A percentile compares a stretch with the other conserved stretches of the same genome.
phyloP scores from a whole-genome alignment of 2,888 invertebrate species.

The Philhelius pedissequus region DNA sequence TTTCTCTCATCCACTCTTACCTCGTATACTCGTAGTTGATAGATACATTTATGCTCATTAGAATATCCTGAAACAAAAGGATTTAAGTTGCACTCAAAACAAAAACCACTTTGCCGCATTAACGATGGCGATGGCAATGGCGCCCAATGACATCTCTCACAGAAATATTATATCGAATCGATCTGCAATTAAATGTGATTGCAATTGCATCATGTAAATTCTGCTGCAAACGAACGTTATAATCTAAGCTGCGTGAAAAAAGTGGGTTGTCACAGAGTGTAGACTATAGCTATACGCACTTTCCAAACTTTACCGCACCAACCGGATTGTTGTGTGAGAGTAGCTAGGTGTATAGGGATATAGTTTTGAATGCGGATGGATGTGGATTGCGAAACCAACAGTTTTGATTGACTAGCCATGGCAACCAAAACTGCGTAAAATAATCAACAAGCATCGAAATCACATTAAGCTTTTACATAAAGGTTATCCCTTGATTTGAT shows the following conservation, averaged over 20 bases:
- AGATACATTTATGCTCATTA: not conserved
- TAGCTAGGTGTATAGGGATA: not conserved
- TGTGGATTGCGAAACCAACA: constrained; percentile 22
- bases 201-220: not conserved
- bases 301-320: not conserved
- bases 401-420: constrained; percentile 38
- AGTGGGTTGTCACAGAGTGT: not conserved
- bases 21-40: not conserved
- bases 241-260: not conserved
- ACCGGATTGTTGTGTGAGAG: not conserved
- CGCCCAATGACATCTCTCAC: not conserved
- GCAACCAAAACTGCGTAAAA: constrained; percentile 44
- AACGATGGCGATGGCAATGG: no score
- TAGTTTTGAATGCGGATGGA: not conserved
- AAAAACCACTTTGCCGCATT: not conserved
- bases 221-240: not conserved
- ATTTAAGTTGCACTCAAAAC: not conserved
- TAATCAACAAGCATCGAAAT: constrained; percentile 39
- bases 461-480: constrained; percentile 10
- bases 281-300: not conserved
- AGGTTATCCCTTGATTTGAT: constrained; percentile 26
- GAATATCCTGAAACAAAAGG: not conserved
- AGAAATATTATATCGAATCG: not conserved
- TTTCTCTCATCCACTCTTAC: not conserved
- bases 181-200: constrained; percentile 19